Base-by-base conservation (phyloP, 2,888 invertebrate species). In the Hydrotaea diabolus region DNA sequence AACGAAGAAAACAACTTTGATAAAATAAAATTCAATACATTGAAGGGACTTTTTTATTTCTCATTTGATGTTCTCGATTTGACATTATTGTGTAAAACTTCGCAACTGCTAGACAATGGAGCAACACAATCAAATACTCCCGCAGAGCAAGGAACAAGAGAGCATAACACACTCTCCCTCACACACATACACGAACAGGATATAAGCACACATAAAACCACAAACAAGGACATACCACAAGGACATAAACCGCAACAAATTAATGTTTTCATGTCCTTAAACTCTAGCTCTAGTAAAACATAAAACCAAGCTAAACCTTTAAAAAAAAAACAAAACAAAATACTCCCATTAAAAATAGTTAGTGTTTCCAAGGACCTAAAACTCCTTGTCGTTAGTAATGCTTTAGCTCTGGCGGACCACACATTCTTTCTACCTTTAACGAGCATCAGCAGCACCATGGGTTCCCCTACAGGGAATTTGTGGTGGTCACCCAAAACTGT, bases 11-110 rank as follows among this genome's bases (percentile, higher is more conserved):
- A 4, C 15, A 2, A 49, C 49, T 13, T 13, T 7, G n/a, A 49
- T 49, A n/a, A 49, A n/a, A 49, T 49, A 49, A 49, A 49, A 49
- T 49, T 11, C 15, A 57, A 59, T 59, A 13, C 26, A 26, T 59
- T 59, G 59, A 26, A 23, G 11, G 23, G 57, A 57, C 8, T 7
- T 26, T 59, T 26, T 59, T 26, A 11, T 39, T 39, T 39, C 39
- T 39, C 9, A 8, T 39, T 36, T 36, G n/a, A n/a, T 36, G 36
- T 9, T 39, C 26, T 21, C 21, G 26, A 59, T 19, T 59, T 59
- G 59, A 59, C 59, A 59, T 59, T 23, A 59, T 59, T 59, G 59
- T 59, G 59, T 59, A 26, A 3, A 59, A 13, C 23, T 23, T 59
- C 26, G 15, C 23, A 59, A 26, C 4, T 15, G 15, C 15, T 15